Conservation (phyloP, 2,113 vertebrate species). For the Muscicapa adusta region DNA sequence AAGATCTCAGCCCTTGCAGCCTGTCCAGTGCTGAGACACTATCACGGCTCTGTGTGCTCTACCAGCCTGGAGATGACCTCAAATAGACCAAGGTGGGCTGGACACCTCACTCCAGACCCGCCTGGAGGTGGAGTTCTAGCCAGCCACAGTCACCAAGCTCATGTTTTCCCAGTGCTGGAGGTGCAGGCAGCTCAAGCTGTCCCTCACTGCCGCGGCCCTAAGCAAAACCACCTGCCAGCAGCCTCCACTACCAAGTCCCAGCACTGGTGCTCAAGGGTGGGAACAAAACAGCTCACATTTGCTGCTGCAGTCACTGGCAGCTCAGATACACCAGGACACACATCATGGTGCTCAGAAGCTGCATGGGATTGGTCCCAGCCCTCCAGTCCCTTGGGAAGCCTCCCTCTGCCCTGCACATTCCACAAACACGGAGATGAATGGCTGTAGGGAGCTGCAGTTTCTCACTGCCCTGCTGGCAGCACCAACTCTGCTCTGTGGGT, state of each 20-base stretch:
- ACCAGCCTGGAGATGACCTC: not conserved
- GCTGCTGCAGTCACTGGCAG: not conserved
- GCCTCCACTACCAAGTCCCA: not conserved
- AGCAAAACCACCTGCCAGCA: not conserved
- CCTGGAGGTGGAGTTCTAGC: not conserved
- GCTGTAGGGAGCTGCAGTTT: not conserved
- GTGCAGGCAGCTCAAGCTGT: not conserved
- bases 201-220: not conserved
- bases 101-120: not conserved
- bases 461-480: not conserved
- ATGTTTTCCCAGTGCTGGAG: not conserved
- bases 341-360: accelerated
- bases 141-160: not conserved
- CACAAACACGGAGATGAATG: accelerated
- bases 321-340: not conserved
- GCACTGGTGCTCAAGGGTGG: not conserved
- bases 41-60: accelerated
- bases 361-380: accelerated
- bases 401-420: accelerated
- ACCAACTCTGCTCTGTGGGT: accelerated
- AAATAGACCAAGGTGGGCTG: not conserved
- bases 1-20: not conserved
- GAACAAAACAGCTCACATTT: not conserved
- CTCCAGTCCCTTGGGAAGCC: not conserved
- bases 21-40: not conserved